These are phyloP conservation scores for Actinopyga echinites DNA, from an alignment of 53 echinoderm and acorn worm genomes.

Conservation along the genomic window DNA sequence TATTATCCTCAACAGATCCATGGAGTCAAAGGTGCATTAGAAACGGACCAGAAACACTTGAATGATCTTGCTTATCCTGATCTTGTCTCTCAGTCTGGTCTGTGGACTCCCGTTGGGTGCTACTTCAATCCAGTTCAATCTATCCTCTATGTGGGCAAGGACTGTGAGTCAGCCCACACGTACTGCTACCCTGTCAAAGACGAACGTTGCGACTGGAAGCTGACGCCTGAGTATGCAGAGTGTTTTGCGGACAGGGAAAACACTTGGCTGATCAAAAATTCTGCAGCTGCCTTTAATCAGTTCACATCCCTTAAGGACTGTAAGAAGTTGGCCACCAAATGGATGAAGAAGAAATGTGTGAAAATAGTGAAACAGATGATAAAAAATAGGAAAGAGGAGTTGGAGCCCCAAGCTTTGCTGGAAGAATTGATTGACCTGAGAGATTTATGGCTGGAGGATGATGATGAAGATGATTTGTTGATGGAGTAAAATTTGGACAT, in stretches of 20 bases:
- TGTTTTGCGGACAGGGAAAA: not conserved
- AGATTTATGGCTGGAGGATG: constrained; percentile 12
- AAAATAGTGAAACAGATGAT: constrained; percentile 13
- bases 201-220: not conserved
- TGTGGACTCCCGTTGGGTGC: not conserved
- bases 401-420: not conserved
- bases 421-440: constrained; percentile 23
- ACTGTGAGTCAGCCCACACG: constrained; percentile 9
- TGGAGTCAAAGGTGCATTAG: not conserved
- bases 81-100: not conserved
- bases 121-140: constrained; percentile 20
- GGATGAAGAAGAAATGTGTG: constrained; percentile 26
- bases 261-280: constrained; percentile 12
- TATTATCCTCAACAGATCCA: not conserved
- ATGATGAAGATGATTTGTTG: constrained; percentile 8
- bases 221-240: not conserved
- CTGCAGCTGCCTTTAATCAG: constrained; percentile 12
- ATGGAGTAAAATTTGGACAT: too few relatives aligned
- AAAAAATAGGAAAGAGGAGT: not conserved
- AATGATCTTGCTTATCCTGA: not conserved
- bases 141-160: not conserved
- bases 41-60: not conserved
- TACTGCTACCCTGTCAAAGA: not conserved
- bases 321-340: not conserved
- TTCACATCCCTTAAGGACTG: constrained; percentile 44